These are phyloP conservation scores for Chunga burmeisteri DNA, from an alignment of 2,113 vertebrate genomes.

Conservation along the genomic window DNA sequence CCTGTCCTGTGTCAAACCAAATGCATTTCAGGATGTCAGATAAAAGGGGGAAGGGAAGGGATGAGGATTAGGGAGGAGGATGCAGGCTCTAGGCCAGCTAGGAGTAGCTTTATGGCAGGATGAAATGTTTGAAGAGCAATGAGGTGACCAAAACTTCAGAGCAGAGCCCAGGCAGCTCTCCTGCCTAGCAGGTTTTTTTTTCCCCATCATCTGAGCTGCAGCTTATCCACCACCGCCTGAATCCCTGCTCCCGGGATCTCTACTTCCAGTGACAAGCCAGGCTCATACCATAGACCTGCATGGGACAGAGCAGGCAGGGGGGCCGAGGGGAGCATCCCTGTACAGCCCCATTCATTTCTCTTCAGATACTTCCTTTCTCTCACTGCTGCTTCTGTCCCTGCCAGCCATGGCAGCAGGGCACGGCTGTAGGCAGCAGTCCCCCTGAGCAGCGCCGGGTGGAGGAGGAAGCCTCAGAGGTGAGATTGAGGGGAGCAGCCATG, in stretches of 20 bases:
- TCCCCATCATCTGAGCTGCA: not conserved
- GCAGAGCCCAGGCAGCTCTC: not conserved
- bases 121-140: slow-evolving; percentile 15
- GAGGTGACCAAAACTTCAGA: not conserved
- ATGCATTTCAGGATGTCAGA: not conserved
- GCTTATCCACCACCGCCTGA: not conserved
- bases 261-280: not conserved
- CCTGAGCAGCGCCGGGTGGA: not conserved
- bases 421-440: not conserved
- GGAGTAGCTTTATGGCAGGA: slow-evolving; percentile 24
- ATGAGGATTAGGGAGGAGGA: not conserved
- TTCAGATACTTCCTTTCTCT: not conserved
- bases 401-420: not conserved
- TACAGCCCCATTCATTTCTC: not conserved
- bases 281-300: not conserved
- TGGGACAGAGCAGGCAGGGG: not conserved
- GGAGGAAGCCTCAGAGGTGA: not conserved
- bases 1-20: not conserved
- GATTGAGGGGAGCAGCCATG: not conserved
- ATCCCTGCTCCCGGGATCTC: not conserved
- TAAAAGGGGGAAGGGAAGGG: slow-evolving; percentile 1
- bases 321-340: not conserved
- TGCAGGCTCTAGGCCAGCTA: not conserved
- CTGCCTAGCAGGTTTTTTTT: not conserved
- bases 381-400: not conserved